Evolutionary conservation across 1,140 invertebrate genomes (phyloP).

Genomic region (Branchinecta lindahli): DNA sequence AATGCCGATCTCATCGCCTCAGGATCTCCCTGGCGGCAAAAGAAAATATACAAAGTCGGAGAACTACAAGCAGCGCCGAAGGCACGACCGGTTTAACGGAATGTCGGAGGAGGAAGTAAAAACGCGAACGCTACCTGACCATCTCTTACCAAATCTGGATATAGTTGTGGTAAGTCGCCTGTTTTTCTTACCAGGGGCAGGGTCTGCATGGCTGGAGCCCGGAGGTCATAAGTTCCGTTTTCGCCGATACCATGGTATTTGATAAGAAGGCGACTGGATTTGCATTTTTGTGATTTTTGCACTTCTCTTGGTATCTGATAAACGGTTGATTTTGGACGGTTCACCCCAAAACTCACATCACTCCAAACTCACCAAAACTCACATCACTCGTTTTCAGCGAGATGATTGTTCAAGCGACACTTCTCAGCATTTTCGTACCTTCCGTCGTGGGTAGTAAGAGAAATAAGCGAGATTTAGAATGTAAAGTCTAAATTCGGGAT

Average conservation of each 20-base stretch:
- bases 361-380: too few relatives aligned
- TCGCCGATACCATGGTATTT: neutral
- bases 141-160: slow-evolving; percentile 77
- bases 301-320: too few relatives aligned
- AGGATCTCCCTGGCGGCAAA: slow-evolving; percentile 15
- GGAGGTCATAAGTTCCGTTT: neutral
- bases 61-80: slow-evolving; percentile 44
- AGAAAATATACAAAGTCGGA: slow-evolving; percentile 22
- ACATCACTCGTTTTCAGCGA: too few relatives aligned
- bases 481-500: too few relatives aligned
- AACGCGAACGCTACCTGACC: slow-evolving; percentile 79
- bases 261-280: too few relatives aligned
- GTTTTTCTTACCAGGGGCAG: slow-evolving; percentile 20
- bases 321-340: too few relatives aligned
- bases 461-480: too few relatives aligned
- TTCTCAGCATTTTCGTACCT: too few relatives aligned
- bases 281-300: too few relatives aligned
- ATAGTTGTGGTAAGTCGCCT: slow-evolving; percentile 83
- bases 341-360: too few relatives aligned
- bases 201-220: slow-evolving; percentile 10
- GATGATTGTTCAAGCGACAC: too few relatives aligned
- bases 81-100: slow-evolving; percentile 90
- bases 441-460: too few relatives aligned
- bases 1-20: neutral
- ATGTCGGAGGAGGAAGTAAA: slow-evolving; percentile 92